Base-by-base conservation (phyloP, 2,113 vertebrate species). In the Catharus fuscescens region DNA sequence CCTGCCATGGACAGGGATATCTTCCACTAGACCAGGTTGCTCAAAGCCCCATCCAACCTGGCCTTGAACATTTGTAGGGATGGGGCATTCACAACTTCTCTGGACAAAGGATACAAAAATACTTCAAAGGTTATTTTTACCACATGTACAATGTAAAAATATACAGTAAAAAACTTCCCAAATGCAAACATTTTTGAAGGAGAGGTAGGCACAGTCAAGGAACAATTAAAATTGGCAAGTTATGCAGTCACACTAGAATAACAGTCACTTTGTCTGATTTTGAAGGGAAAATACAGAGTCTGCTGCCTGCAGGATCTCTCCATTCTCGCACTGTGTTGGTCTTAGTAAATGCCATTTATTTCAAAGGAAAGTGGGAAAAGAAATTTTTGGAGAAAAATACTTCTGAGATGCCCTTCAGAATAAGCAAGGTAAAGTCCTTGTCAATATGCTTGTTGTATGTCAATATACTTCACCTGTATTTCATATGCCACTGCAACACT, bases 291-390 rank as follows among this genome's bases (percentile, higher is more conserved):
- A 99, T 99, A 65, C 97, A 95, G 79, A 94, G 98, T 62, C 97
- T 99, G 56, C 95, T 99, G 60, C 98, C 99, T 85, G 84, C 95
- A 32, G 98, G 98, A 76, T 97, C 97, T 29, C 94, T 99, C 61
- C 70, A 21, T 77, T 53, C 8, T 90, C 19, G 0, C 79, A 99
- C 99, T 2, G 97, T 95, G 66, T 34, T 99, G 95, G 98, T 98
- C 89, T 96, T 99, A 80, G 98, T 99, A 88, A 99, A 99, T 17
- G 99, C 98, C 48, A 97, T 99, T 91, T 99, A 99, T 93, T 99
- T 99, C 95, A 99, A 99, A 97, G 99, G 98, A 77, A 98, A 93
- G 21, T 99, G 99, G 99, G 95, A 95, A 86, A 94, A 98, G 38
- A 95, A 78, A 54, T 99, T 99, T 93, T 34, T 95, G 44, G 94